phyloP scores from a whole-genome alignment of 1,140 invertebrate genomes.

The Oncopodura yosiiana region DNA sequence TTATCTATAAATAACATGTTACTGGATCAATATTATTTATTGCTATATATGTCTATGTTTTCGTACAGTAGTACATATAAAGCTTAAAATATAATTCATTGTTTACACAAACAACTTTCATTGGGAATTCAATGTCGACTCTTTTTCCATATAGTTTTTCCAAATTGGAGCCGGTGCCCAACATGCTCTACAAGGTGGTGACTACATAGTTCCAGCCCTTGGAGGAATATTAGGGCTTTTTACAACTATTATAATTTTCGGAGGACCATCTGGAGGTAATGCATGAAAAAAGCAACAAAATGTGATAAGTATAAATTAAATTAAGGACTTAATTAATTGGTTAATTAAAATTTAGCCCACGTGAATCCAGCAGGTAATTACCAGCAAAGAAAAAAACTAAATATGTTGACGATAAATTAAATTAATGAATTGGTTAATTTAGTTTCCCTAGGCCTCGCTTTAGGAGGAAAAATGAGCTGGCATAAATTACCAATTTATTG shows the following conservation, averaged over 20 bases:
- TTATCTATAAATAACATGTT: no score
- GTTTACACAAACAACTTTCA: no score
- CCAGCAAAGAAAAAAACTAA: no score
- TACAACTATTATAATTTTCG: not conserved
- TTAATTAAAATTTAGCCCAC: not conserved
- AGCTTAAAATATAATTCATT: no score
- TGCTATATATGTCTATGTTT: no score
- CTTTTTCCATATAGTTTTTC: not conserved
- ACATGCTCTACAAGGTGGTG: not conserved
- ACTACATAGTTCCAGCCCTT: not conserved
- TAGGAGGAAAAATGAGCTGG: slow-evolving; percentile 27
- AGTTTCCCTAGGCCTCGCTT: slow-evolving; percentile 19
- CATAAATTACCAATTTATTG: slow-evolving; percentile 19
- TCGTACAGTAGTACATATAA: no score
- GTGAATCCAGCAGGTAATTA: not conserved
- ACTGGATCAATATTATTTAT: no score
- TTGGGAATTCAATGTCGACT: not conserved
- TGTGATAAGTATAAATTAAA: not conserved
- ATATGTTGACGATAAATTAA: no score
- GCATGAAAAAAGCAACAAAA: not conserved
- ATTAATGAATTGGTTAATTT: no score
- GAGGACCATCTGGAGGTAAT: slow-evolving; percentile 2
- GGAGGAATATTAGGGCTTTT: slow-evolving; percentile 2
- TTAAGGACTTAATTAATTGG: not conserved
- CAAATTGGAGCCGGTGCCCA: not conserved